Percentiles rank a stretch among this genome's conserved stretches.
Evolutionary conservation across 2,888 invertebrate genomes (phyloP).

Genomic region (Chrysina gloriosa): DNA sequence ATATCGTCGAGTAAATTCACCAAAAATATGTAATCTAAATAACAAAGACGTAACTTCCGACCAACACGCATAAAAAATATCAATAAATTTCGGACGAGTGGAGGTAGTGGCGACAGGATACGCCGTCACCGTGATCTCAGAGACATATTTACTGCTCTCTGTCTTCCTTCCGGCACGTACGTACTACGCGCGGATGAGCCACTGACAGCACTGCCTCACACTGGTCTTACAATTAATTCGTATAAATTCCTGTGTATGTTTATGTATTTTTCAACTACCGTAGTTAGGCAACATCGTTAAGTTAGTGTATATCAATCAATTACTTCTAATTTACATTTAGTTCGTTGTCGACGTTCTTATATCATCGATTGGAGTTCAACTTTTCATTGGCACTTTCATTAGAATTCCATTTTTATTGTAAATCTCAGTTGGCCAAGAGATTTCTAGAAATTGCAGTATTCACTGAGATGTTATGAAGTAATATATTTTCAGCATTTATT

Average conservation of each 20-base stretch:
- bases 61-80: conserved; percentile 48
- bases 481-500: too few relatives aligned
- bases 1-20: conserved; percentile 32
- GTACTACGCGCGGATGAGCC: conserved; percentile 49
- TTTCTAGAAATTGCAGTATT: too few relatives aligned
- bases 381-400: too few relatives aligned
- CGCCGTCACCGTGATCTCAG: conserved; percentile 54
- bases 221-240: conserved; percentile 48
- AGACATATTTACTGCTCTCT: conserved; percentile 56
- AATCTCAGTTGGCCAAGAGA: too few relatives aligned
- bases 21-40: conserved; percentile 43
- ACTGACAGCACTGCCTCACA: conserved; percentile 48
- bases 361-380: too few relatives aligned
- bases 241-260: neutral
- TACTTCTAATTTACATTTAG: too few relatives aligned
- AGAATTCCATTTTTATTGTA: too few relatives aligned
- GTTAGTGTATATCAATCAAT: too few relatives aligned
- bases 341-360: too few relatives aligned
- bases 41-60: conserved; percentile 47
- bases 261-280: neutral
- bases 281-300: too few relatives aligned
- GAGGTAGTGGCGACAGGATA: conserved; percentile 48
- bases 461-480: too few relatives aligned
- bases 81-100: conserved; percentile 49
- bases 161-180: conserved; percentile 54